Evolutionary conservation across 2,888 invertebrate species (phyloP), one percentile per base, ranked within the genome.

Genomic region (Drosophila rellima): DNA sequence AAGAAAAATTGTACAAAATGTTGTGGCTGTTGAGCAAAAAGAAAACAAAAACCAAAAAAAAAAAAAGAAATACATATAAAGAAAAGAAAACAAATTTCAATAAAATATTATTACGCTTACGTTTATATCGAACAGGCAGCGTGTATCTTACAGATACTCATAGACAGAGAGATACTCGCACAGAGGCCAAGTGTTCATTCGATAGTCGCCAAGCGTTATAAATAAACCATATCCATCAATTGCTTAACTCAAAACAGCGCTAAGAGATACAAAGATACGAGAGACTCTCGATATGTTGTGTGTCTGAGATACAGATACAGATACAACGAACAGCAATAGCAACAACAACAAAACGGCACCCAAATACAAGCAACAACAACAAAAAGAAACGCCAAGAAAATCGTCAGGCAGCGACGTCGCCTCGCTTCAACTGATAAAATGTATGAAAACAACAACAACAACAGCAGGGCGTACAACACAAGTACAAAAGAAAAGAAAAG

Each of bases 101-200:
- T 91, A 90, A 91, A 91, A 91, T 91, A 91, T 91, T 91, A 91
- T 91, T 91, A 90, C 90, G 90, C 88, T 91, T 90, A 87, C 88
- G 85, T 82, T 90, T 83, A 86, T 89, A 86, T 89, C 86, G 90
- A 90, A 83, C 78, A 79, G 33, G 51, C 50, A 59, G 61, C 73
- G 80, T 79, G 81, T 90, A 86, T 88, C 89, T 84, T 82, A 79
- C 89, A 79, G 82, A 89, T 85, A 77, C 83, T 40, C 51, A 17
- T 18, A 40, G 54, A 7, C 23, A 66, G 65, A 81, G 67, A 44
- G 6, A 26, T 7, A 26, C 42, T 56, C 74, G n/a, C 11, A 40
- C 75, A 63, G 45, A 63, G 88, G 70, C 74, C 88, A 88, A 86
- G 80, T 76, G 85, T 83, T 87, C 89, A 69, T 69, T 68, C 73